These are phyloP conservation scores for Scrobipalpa atriplicella DNA, from an alignment of 2,888 invertebrate species.

Conservation along the genomic window DNA sequence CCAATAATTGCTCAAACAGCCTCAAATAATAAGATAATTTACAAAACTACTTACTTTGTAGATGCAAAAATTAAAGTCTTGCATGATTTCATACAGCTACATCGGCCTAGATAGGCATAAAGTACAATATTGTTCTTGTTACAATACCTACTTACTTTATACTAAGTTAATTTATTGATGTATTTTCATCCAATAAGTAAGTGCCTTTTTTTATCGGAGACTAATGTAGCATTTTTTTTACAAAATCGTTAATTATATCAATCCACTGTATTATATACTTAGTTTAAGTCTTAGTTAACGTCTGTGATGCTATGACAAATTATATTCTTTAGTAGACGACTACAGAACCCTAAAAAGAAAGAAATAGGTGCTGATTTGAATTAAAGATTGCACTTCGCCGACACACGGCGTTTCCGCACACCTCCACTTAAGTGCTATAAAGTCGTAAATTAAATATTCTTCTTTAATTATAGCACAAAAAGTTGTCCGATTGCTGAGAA, in stretches of 20 bases:
- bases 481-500: slow-evolving; percentile 41
- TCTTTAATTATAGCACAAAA: slow-evolving; percentile 46
- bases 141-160: no score
- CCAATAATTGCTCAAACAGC: slow-evolving; percentile 26
- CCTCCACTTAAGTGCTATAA: slow-evolving; percentile 43
- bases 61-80: neutral
- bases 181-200: no score
- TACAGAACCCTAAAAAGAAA: neutral
- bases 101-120: slow-evolving; percentile 16
- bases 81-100: neutral
- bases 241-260: no score
- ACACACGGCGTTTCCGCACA: slow-evolving; percentile 36
- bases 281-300: no score
- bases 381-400: neutral
- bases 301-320: no score
- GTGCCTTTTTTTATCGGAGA: no score
- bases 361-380: neutral
- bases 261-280: no score
- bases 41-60: slow-evolving; percentile 12
- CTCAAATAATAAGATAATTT: neutral
- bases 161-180: no score
- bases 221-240: no score
- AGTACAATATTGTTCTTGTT: no score
- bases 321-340: no score
- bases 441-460: slow-evolving; percentile 46